Evolutionary conservation across 2,888 invertebrate species (phyloP).

Genomic region (Oscheius myriophilus): DNA sequence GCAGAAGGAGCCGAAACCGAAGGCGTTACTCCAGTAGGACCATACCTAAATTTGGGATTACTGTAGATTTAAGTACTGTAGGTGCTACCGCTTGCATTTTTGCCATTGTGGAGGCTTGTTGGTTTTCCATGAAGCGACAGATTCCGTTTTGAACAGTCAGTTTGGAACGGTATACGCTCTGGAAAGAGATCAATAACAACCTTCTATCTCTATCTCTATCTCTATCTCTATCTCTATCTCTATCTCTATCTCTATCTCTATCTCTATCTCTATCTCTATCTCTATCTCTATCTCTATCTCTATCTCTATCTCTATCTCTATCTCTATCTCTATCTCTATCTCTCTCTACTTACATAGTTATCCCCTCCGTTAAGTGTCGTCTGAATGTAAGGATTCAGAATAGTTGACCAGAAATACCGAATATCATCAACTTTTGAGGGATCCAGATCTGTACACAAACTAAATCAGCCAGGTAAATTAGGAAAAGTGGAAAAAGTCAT

Average conservation of each 20-base stretch:
- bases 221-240: too few species aligned
- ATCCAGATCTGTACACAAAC: slow-evolving; percentile 42
- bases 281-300: too few species aligned
- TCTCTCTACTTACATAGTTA: slow-evolving; percentile 15
- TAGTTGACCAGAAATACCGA: slow-evolving; percentile 82
- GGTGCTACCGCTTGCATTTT: slow-evolving; percentile 38
- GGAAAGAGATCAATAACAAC: too few species aligned
- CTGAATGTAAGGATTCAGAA: slow-evolving; percentile 87
- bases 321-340: too few species aligned
- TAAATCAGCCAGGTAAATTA: neutral
- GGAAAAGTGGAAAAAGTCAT: neutral
- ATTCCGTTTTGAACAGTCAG: slow-evolving; percentile 43
- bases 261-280: too few species aligned
- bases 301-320: too few species aligned
- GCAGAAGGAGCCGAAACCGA: slow-evolving; percentile 41
- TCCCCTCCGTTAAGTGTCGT: slow-evolving; percentile 88
- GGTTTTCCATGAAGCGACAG: slow-evolving; percentile 39
- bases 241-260: too few species aligned
- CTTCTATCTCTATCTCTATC: too few species aligned
- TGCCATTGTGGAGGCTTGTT: slow-evolving; percentile 21
- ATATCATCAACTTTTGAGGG: slow-evolving; percentile 34
- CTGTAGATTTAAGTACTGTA: neutral
- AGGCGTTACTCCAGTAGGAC: slow-evolving; percentile 34
- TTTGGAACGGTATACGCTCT: slow-evolving; percentile 38
- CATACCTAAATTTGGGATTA: neutral